Evolutionary conservation across 2,797 vertebrate genomes (phyloP), one percentile per base, ranked within the genome.

Genomic region (Buphagus erythrorhynchus): DNA sequence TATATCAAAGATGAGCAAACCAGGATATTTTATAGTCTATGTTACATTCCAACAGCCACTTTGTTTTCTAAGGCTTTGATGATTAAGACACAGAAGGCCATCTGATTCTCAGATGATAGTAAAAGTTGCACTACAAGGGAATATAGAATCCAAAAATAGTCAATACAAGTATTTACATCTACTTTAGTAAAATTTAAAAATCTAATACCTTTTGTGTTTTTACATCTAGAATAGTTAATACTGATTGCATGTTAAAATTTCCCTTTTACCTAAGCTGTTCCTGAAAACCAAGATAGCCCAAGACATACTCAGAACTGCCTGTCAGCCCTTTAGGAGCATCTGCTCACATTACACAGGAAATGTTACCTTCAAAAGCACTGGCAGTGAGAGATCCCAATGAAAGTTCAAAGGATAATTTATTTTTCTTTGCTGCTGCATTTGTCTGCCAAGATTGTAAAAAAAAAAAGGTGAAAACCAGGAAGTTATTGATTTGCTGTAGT

Each of bases 21-120:
- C 22, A 61, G 17, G 42, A 20, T 10, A 74, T 13, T 69, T 66
- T 16, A 3, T 66, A 84, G 19, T 42, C 67, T 55, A 1, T 16
- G 45, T 73, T 83, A 94, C 84, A 73, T 88, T 88, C 65, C 45
- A 63, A 38, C 33, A 75, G 72, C 82, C 43, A 49, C 63, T 86
- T 69, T 77, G 52, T 83, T 86, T 83, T n/a, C 86, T 87, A 96
- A 93, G 92, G 93, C 89, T 94, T 89, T 62, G 65, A 96, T 62
- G 78, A 80, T 82, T 87, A 92, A 94, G 90, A 93, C 61, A 86
- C 49, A 43, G 55, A 15, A 73, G 78, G 78, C 54, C 75, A 77
- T 36, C 40, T 25, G 9, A 82, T 71, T 80, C 54, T 76, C 46
- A 65, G 3, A 45, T 15, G 16, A 57, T 4, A 79, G 31, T 20